Evolutionary conservation across 1,140 invertebrate genomes (phyloP).

Genomic region (Arctopsyche grandis): DNA sequence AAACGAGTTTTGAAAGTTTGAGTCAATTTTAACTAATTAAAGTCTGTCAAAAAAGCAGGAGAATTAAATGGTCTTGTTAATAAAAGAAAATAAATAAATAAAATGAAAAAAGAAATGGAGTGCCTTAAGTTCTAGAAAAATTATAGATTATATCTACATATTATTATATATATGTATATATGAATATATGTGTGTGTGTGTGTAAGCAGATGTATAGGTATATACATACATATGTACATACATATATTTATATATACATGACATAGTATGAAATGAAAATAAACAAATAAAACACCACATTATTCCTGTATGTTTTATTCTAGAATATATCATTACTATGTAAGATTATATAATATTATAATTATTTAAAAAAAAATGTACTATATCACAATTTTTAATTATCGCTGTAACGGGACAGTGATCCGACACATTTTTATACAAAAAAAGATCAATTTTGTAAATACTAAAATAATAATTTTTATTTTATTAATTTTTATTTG

Average conservation of each 20-base stretch:
- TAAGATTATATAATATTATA: slow-evolving; percentile 17
- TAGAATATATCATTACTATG: slow-evolving; percentile 29
- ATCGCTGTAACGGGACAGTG: neutral
- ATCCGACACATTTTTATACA: slow-evolving; percentile 2
- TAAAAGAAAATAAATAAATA: neutral
- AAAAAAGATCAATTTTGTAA: too few species aligned
- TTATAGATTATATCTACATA: slow-evolving; percentile 50
- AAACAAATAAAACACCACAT: slow-evolving; percentile 48
- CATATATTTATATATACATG: too few species aligned
- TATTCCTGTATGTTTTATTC: slow-evolving; percentile 45
- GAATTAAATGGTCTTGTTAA: slow-evolving; percentile 23
- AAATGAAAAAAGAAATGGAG: slow-evolving; percentile 50
- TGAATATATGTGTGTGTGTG: too few species aligned
- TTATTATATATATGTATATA: neutral
- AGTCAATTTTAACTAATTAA: slow-evolving; percentile 3
- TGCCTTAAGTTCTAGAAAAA: slow-evolving; percentile 55
- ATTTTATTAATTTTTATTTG: too few species aligned
- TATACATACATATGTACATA: too few species aligned
- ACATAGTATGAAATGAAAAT: slow-evolving; percentile 33
- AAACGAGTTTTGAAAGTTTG: neutral
- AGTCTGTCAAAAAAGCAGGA: slow-evolving; percentile 16
- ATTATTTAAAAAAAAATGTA: slow-evolving; percentile 3
- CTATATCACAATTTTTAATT: neutral
- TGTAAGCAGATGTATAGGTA: too few species aligned
- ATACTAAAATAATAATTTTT: too few species aligned